Conservation (phyloP, 2,888 invertebrate species). For the Melieria picta region DNA sequence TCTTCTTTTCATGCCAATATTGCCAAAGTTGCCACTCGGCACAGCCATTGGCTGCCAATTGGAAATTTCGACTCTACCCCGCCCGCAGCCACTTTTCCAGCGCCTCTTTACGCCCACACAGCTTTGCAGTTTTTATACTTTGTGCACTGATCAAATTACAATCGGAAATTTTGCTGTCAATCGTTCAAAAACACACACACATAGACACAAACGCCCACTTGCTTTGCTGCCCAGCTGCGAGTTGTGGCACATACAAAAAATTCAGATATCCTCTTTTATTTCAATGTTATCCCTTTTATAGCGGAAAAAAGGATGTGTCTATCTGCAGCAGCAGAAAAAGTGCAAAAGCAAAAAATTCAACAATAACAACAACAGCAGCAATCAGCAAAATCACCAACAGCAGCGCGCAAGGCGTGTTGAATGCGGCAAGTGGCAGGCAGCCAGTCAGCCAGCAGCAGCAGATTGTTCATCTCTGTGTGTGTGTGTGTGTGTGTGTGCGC, state of each 20-base stretch:
- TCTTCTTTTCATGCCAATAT: too few relatives aligned
- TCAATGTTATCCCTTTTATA: constrained; percentile 5
- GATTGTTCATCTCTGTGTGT: neutral
- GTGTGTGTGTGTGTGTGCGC: neutral
- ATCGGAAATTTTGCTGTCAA: neutral
- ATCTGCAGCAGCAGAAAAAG: neutral
- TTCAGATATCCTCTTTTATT: neutral
- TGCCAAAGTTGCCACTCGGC: too few relatives aligned
- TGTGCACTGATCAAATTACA: neutral
- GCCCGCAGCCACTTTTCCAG: neutral
- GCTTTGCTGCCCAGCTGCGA: neutral
- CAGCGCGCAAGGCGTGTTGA: neutral
- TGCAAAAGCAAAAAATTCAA: neutral
- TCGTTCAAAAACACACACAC: neutral
- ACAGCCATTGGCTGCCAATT: neutral
- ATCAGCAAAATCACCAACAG: constrained; percentile 7
- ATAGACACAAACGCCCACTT: neutral
- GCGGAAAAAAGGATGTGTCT: constrained; percentile 28
- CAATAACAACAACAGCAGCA: neutral
- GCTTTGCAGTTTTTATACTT: neutral
- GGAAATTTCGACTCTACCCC: neutral
- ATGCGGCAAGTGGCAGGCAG: constrained; percentile 19
- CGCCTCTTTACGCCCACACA: neutral
- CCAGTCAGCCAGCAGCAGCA: constrained; percentile 10
- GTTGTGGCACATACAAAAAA: constrained; percentile 18